phyloP scores from a whole-genome alignment of 2,113 vertebrate species.

The Trachemys scripta region DNA sequence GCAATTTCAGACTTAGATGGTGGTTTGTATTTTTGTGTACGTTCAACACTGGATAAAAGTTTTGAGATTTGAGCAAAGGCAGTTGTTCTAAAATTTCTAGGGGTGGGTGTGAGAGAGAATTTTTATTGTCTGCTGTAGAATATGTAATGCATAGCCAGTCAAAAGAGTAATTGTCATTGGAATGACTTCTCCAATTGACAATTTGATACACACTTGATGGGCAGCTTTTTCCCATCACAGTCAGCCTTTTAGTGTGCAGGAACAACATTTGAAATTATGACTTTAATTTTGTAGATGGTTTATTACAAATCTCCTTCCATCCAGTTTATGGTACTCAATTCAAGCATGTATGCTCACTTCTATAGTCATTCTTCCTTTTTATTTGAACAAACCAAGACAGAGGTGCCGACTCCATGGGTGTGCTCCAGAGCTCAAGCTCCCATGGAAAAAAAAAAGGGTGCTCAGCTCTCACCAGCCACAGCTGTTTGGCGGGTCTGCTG shows the following conservation, averaged over 20 bases:
- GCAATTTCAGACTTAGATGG: not conserved
- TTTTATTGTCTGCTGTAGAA: not conserved
- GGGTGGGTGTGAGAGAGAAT: not conserved
- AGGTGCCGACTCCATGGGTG: no score
- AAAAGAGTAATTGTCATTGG: conserved; percentile 52
- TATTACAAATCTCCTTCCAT: conserved; percentile 46
- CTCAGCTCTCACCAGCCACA: no score
- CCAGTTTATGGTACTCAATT: not conserved
- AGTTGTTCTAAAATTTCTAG: not conserved
- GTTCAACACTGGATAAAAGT: not conserved
- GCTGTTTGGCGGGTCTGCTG: no score
- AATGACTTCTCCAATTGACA: conserved; percentile 59
- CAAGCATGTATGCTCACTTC: conserved; percentile 14
- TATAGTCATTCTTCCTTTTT: conserved; percentile 40
- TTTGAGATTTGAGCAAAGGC: not conserved
- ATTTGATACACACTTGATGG: conserved; percentile 55
- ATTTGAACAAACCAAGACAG: conserved; percentile 29
- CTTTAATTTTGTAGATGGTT: conserved; percentile 21
- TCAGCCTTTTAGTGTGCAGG: conserved; percentile 46
- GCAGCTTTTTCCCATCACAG: conserved; percentile 20
- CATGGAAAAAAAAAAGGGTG: no score
- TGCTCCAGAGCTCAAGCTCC: no score
- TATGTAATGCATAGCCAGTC: conserved; percentile 14
- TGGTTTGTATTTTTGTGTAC: not conserved
- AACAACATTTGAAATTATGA: conserved; percentile 21